phyloP scores from a whole-genome alignment of 2,888 invertebrate genomes.

The Orthosia gothica region DNA sequence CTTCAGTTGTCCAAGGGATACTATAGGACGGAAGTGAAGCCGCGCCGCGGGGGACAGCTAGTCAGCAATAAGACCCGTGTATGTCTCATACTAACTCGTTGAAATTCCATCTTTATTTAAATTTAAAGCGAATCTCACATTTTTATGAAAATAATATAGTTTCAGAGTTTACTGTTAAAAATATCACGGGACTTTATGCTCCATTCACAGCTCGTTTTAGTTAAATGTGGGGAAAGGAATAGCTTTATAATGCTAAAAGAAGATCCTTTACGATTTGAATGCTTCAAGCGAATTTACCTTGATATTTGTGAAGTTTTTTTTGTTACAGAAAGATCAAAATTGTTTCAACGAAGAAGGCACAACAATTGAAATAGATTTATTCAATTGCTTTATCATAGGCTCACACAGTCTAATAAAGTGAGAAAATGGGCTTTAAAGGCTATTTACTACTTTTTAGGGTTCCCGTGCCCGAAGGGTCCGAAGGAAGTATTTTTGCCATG shows the following conservation, averaged over 20 bases:
- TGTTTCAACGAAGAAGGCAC: not conserved
- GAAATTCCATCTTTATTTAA: constrained; percentile 79
- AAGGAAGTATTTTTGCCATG: too few species aligned
- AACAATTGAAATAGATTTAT: not conserved
- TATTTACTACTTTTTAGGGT: too few species aligned
- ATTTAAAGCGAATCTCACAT: constrained; percentile 71
- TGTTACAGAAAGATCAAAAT: constrained; percentile 2
- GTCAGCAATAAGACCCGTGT: too few species aligned
- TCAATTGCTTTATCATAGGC: not conserved
- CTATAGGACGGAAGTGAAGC: too few species aligned
- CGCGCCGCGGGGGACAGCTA: too few species aligned
- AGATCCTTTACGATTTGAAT: constrained; percentile 53
- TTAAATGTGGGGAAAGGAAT: constrained; percentile 61
- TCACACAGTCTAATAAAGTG: not conserved
- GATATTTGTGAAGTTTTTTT: constrained; percentile 21
- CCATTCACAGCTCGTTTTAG: constrained; percentile 64
- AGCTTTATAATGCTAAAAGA: constrained; percentile 57
- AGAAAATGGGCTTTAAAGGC: too few species aligned
- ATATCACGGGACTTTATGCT: constrained; percentile 68
- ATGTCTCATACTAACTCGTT: constrained; percentile 72
- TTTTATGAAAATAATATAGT: constrained; percentile 73
- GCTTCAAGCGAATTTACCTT: constrained; percentile 28
- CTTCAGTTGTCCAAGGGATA: too few species aligned
- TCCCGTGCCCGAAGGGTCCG: too few species aligned
- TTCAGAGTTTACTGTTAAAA: constrained; percentile 64